Evolutionary conservation across 2,113 vertebrate genomes (phyloP).

Genomic region (Triplophysa tibetana): DNA sequence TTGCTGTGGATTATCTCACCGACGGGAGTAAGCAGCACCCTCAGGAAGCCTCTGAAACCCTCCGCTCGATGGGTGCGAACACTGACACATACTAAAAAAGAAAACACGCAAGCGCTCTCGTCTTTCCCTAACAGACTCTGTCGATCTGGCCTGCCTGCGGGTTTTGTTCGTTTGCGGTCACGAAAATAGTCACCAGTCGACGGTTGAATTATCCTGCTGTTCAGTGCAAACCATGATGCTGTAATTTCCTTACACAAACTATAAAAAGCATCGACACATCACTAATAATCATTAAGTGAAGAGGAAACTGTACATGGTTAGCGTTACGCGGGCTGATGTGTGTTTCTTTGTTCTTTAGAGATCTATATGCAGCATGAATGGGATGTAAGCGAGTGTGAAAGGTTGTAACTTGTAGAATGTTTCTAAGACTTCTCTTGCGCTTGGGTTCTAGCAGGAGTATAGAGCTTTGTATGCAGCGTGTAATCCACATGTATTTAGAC

Average conservation of each 20-base stretch:
- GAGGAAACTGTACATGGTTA: background rate
- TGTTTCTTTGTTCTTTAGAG: background rate
- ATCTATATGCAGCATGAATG: slow-evolving; percentile 12
- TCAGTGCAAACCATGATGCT: slow-evolving; percentile 12
- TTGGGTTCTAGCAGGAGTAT: slow-evolving; percentile 22
- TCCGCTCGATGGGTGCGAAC: background rate
- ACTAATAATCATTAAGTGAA: slow-evolving; percentile 8
- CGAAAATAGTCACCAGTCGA: background rate
- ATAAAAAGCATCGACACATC: slow-evolving; percentile 2
- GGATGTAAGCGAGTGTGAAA: background rate
- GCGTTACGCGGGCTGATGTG: background rate
- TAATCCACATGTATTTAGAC: slow-evolving; percentile 28
- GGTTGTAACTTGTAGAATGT: slow-evolving; percentile 25
- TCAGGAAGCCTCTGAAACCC: slow-evolving; percentile 21
- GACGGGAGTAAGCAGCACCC: slow-evolving; percentile 34
- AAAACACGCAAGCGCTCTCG: background rate
- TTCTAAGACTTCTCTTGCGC: slow-evolving; percentile 8
- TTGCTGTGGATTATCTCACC: slow-evolving; percentile 24
- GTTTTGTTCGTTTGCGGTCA: background rate
- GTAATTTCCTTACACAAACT: slow-evolving; percentile 9
- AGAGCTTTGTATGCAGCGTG: slow-evolving; percentile 11
- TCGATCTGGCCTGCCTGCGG: no score
- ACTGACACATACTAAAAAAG: no score
- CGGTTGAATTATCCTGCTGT: background rate
- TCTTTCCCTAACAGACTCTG: background rate